Percentiles rank a stretch among this genome's conserved stretches.
These are phyloP conservation scores for Pantherophis guttatus DNA, from an alignment of 2,113 vertebrate species.

Conservation along the genomic window DNA sequence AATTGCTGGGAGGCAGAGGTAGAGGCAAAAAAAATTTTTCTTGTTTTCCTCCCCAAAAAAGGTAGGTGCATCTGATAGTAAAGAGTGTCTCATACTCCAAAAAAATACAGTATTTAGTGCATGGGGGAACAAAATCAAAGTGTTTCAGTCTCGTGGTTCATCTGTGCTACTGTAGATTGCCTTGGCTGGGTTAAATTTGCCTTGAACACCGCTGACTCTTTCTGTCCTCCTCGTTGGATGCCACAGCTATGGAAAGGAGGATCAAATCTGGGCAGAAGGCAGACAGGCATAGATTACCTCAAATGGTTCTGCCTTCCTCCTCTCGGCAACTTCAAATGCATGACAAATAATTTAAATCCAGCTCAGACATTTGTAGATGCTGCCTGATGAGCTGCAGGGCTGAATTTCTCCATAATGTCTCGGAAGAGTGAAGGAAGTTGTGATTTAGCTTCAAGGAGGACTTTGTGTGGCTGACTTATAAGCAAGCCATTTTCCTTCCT, in stretches of 20 bases:
- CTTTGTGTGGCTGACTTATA: neutral
- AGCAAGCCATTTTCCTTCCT: fast-evolving
- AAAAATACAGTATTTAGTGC: neutral
- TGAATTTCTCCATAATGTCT: neutral
- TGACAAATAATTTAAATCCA: neutral
- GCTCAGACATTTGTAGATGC: neutral
- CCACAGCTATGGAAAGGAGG: neutral
- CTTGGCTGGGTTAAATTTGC: neutral
- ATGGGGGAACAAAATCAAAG: neutral
- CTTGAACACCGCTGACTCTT: neutral
- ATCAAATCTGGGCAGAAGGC: neutral
- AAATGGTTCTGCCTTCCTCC: neutral
- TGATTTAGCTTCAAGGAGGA: neutral
- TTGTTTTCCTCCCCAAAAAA: too few species aligned
- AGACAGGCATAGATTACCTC: neutral
- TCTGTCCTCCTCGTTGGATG: too few species aligned
- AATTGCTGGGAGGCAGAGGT: too few species aligned
- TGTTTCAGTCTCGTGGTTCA: neutral
- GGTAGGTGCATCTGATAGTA: too few species aligned
- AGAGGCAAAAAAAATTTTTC: too few species aligned
- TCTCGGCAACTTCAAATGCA: neutral
- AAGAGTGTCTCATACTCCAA: too few species aligned
- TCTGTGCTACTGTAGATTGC: neutral
- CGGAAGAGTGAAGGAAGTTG: neutral
- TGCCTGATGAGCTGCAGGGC: neutral